phyloP scores from a whole-genome alignment of 2,888 invertebrate species.

The Petrolisthes manimaculis region DNA sequence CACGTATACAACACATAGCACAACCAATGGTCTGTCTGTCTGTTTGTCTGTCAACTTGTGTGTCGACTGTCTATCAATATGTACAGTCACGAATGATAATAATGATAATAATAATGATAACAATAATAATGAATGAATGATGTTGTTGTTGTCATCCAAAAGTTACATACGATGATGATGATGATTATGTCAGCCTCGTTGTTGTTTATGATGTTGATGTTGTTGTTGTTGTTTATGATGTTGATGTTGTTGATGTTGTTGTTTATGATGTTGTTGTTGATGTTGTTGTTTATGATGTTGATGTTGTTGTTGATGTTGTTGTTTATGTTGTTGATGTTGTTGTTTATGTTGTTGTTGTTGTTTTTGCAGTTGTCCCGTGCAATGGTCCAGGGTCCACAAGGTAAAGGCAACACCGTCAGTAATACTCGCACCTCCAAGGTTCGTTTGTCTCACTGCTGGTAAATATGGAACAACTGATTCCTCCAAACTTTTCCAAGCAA shows the following conservation, averaged over 20 bases:
- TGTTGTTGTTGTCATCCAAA: no score
- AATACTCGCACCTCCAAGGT: conserved; percentile 68
- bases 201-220: not conserved
- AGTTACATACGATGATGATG: not conserved
- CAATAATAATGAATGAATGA: no score
- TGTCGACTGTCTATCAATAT: no score
- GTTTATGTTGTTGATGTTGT: not conserved
- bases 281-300: no score
- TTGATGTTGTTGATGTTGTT: not conserved
- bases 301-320: no score
- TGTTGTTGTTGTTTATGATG: not conserved
- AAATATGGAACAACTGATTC: no score
- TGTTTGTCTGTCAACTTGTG: no score
- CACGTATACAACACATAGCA: conserved; percentile 67
- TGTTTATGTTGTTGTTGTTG: not conserved
- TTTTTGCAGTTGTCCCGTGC: conserved; percentile 68
- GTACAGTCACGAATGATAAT: no score
- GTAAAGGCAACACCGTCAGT: conserved; percentile 67
- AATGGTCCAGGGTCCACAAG: conserved; percentile 68
- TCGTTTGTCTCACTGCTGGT: not conserved
- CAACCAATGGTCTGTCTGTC: conserved; percentile 66
- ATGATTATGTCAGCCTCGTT: not conserved
- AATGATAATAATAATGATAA: no score
- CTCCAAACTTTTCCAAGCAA: no score
- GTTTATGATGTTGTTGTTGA: no score